Evolutionary conservation across 2,113 vertebrate species (phyloP).

Genomic region (Lepidothrix coronata): DNA sequence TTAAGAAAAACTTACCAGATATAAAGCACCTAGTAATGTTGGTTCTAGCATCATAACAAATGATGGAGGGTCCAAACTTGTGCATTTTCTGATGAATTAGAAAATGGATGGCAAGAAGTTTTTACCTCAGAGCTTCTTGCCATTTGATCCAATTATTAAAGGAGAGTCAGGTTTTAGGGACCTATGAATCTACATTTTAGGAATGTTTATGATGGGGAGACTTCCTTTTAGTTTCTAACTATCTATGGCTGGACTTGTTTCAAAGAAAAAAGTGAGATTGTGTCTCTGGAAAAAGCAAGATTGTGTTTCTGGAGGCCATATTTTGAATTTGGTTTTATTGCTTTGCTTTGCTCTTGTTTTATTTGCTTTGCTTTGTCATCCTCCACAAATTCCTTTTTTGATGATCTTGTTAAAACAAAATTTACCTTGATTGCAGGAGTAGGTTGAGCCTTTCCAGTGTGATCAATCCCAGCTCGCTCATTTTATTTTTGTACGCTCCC

Average conservation of each 20-base stretch:
- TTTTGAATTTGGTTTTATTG: not conserved
- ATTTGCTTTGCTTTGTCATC: not conserved
- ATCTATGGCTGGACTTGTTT: not conserved
- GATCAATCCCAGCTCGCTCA: not conserved
- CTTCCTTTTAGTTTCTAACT: not conserved
- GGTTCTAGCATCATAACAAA: not conserved
- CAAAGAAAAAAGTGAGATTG: not conserved
- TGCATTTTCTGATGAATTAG: not conserved
- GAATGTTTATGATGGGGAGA: not conserved
- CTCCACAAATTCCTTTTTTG: not conserved
- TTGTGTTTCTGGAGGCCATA: not conserved
- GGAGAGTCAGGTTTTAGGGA: not conserved
- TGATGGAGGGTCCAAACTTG: not conserved
- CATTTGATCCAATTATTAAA: not conserved
- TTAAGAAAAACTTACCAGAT: not conserved
- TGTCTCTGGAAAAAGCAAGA: not conserved
- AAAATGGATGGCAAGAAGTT: not conserved
- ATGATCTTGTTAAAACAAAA: not conserved
- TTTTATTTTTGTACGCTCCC: not conserved
- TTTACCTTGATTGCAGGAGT: not conserved
- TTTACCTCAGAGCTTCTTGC: not conserved
- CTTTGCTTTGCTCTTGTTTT: not conserved
- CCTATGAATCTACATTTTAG: not conserved
- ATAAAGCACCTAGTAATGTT: not conserved
- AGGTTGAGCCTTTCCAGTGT: not conserved